Evolutionary conservation across 2,113 vertebrate genomes (phyloP).

Genomic region (Tursiops truncatus): DNA sequence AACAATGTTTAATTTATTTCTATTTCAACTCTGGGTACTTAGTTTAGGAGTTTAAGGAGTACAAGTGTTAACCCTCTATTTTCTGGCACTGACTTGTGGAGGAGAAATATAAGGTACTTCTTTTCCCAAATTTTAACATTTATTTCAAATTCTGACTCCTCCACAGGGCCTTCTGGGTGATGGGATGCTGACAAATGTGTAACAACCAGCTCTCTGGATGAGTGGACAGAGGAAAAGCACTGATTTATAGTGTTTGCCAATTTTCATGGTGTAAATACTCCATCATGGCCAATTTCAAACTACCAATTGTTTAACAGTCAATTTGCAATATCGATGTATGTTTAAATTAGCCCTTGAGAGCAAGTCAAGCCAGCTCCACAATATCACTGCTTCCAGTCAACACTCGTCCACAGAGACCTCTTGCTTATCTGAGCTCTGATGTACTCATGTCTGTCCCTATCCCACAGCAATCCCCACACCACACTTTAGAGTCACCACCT

Average conservation of each 20-base stretch:
- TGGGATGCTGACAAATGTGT: neutral
- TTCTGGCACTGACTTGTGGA: neutral
- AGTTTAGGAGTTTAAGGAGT: neutral
- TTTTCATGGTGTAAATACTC: neutral
- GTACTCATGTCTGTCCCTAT: neutral
- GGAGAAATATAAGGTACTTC: neutral
- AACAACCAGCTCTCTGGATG: neutral
- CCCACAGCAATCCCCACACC: neutral
- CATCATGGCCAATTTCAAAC: neutral
- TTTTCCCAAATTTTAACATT: neutral
- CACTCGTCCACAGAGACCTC: neutral
- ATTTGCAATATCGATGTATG: too few species aligned
- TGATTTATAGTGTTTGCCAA: neutral
- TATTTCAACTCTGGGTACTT: neutral
- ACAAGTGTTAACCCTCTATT: neutral
- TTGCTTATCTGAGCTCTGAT: neutral
- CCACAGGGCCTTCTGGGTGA: neutral
- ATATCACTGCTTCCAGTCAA: neutral
- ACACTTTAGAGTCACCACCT: neutral
- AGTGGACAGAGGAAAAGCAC: neutral
- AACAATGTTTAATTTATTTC: neutral
- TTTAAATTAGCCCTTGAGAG: neutral
- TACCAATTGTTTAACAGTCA: neutral
- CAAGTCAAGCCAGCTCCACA: neutral
- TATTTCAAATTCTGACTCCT: neutral